These are phyloP conservation scores for Drosophila cracens DNA, from an alignment of 2,888 invertebrate species.

Conservation along the genomic window DNA sequence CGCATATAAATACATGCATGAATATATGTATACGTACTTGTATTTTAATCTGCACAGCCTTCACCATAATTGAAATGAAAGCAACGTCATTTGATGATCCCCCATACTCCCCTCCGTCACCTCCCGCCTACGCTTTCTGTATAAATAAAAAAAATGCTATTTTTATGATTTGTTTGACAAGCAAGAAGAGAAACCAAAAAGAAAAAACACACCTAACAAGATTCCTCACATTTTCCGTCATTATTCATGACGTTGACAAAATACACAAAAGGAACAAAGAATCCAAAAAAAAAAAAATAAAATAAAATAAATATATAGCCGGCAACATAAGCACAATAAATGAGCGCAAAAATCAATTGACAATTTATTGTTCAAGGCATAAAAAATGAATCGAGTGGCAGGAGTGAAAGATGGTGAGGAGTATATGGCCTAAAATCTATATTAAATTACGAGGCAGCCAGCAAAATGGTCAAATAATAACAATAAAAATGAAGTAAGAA, in stretches of 20 bases:
- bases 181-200: constrained; percentile 12
- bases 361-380: constrained; percentile 77
- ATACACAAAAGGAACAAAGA: constrained; percentile 28
- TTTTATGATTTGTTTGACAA: constrained; percentile 78
- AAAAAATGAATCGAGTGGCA: constrained; percentile 55
- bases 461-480: constrained; percentile 76
- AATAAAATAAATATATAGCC: constrained; percentile 45
- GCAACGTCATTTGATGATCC: constrained; percentile 61
- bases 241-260: constrained; percentile 48
- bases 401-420: background rate
- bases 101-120: background rate
- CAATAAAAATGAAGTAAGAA: constrained; percentile 48
- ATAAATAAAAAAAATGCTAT: constrained; percentile 44
- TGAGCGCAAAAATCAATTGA: constrained; percentile 78
- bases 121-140: background rate
- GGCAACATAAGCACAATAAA: constrained; percentile 61
- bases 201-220: constrained; percentile 26
- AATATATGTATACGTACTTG: constrained; percentile 11
- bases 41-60: constrained; percentile 64
- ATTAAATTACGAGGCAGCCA: constrained; percentile 73
- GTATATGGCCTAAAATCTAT: constrained; percentile 63
- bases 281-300: constrained; percentile 22
- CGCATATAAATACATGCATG: background rate
- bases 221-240: constrained; percentile 39
- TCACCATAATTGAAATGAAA: constrained; percentile 72